phyloP scores from a whole-genome alignment of 1,140 invertebrate genomes.

The Leptinotarsa defecta region DNA sequence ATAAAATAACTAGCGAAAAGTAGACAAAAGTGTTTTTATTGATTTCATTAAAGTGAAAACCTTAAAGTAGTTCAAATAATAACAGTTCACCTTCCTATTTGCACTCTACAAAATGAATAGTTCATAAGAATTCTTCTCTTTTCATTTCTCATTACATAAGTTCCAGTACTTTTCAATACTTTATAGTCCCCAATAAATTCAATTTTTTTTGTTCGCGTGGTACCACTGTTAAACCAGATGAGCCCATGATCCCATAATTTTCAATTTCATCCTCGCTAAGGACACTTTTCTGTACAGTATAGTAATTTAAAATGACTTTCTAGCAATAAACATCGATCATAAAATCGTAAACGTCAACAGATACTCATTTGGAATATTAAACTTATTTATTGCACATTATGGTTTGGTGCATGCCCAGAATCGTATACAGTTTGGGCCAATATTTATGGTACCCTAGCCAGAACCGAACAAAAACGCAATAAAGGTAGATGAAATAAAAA shows the following conservation, averaged over 20 bases:
- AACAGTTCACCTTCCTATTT: neutral
- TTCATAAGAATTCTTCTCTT: too few relatives aligned
- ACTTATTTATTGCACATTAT: conserved; percentile 23
- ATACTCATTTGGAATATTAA: conserved; percentile 11
- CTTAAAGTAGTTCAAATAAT: neutral
- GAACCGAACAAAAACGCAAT: conserved; percentile 16
- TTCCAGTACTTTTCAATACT: neutral
- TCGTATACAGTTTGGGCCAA: neutral
- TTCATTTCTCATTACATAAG: too few relatives aligned
- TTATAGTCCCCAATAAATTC: conserved; percentile 9
- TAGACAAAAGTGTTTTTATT: too few relatives aligned
- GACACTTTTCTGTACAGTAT: conserved; percentile 13
- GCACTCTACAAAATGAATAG: neutral
- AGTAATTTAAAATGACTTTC: conserved; percentile 21
- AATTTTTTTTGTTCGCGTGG: conserved; percentile 26
- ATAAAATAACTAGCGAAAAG: too few relatives aligned
- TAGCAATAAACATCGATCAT: conserved; percentile 19
- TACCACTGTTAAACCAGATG: conserved; percentile 24
- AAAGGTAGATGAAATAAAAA: neutral
- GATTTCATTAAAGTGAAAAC: too few relatives aligned
- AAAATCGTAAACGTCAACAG: conserved; percentile 14
- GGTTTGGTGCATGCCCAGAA: conserved; percentile 16
- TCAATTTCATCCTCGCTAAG: conserved; percentile 26
- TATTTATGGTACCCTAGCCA: conserved; percentile 19
- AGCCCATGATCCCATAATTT: conserved; percentile 21